A percentile compares a stretch with the other conserved stretches of the same genome.
Conservation (phyloP, 2,888 invertebrate genomes). For the Heteromyza rotundicornis region DNA sequence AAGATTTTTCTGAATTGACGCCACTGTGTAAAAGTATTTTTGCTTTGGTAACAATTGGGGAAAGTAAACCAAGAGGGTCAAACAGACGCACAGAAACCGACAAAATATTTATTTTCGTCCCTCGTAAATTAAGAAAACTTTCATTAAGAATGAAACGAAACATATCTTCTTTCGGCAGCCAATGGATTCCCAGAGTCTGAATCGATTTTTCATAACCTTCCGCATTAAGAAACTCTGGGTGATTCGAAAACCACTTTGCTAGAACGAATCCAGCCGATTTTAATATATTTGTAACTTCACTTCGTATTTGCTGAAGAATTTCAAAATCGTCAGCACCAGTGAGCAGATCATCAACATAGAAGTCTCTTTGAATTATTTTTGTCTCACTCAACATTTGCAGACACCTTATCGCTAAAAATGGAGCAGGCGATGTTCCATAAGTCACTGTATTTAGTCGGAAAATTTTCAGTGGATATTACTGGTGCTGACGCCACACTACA, state of each 20-base stretch:
- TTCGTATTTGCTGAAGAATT: background rate
- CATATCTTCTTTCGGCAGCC: background rate
- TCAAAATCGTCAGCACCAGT: conserved; percentile 19
- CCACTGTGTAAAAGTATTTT: background rate
- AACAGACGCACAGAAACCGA: background rate
- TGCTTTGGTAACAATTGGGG: background rate
- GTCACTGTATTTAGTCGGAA: conserved; percentile 12
- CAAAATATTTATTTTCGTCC: background rate
- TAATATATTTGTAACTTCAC: background rate
- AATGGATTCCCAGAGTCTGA: background rate
- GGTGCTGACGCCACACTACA: background rate
- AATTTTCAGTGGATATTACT: background rate
- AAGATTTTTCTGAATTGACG: too few relatives aligned
- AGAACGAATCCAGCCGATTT: background rate
- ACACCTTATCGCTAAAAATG: conserved; percentile 23
- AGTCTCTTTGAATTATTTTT: too few relatives aligned
- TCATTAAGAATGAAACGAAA: background rate
- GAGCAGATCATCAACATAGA: conserved; percentile 38
- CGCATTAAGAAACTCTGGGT: too few relatives aligned
- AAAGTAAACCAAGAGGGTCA: background rate
- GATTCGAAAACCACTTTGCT: conserved; percentile 1
- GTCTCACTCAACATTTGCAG: conserved; percentile 48
- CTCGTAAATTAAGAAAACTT: background rate
- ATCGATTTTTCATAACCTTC: too few relatives aligned
- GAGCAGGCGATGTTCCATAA: conserved; percentile 13